Conservation (phyloP, 2,113 vertebrate species). For the Microcebus tavaratra region DNA sequence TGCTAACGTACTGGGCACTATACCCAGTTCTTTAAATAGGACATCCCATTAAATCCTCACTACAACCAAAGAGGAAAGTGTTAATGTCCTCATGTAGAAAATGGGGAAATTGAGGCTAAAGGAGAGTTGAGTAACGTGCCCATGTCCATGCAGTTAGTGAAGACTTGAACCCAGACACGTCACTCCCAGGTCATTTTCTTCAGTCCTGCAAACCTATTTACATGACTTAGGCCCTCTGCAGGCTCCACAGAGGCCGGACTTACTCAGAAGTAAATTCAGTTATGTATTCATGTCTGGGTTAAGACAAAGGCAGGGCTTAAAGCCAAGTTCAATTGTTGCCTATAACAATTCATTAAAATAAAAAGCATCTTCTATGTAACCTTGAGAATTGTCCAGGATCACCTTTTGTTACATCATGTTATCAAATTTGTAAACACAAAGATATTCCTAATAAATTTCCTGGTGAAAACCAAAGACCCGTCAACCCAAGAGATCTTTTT, state of each 20-base stretch:
- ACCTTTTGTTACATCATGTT: background rate
- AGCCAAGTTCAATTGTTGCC: background rate
- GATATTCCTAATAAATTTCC: background rate
- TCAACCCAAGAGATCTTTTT: background rate
- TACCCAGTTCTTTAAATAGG: background rate
- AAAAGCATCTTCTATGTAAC: background rate
- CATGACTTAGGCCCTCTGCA: accelerated
- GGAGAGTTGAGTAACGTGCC: background rate
- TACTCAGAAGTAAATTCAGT: background rate
- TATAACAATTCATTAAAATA: background rate
- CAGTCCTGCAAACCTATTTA: background rate
- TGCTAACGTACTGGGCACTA: background rate
- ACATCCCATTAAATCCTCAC: background rate
- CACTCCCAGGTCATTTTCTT: background rate
- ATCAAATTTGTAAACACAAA: background rate
- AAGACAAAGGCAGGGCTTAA: background rate
- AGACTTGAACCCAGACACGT: background rate
- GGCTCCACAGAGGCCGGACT: background rate
- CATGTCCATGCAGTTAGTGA: background rate
- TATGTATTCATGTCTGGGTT: accelerated
- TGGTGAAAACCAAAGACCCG: background rate
- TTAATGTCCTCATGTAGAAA: background rate
- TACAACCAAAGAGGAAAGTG: background rate
- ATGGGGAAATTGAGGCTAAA: background rate
- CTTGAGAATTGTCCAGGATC: background rate